Percentiles rank a stretch among this genome's conserved stretches.
Evolutionary conservation across 1,140 invertebrate species (phyloP).

Genomic region (Oncopeltus fasciatus): DNA sequence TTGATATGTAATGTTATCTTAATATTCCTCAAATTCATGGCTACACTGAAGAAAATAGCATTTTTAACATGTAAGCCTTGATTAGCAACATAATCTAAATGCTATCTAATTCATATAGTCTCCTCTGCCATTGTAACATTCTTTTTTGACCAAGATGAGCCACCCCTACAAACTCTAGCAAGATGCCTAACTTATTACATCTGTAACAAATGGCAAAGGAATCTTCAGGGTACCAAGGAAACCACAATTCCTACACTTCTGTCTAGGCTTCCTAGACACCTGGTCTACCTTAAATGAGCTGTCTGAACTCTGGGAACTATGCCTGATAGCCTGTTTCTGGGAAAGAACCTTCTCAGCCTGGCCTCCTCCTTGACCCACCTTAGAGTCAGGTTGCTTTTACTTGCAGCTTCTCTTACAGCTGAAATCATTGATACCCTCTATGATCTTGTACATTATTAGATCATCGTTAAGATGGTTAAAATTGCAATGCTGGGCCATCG

Average conservation of each 20-base stretch:
- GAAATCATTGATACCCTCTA: not conserved
- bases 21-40: not conserved
- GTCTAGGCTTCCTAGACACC: not conserved
- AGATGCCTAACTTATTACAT: not conserved
- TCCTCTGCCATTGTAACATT: not conserved
- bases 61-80: not conserved
- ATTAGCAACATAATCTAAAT: not conserved
- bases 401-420: not conserved
- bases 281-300: not conserved
- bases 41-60: not conserved
- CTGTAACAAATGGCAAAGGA: not conserved
- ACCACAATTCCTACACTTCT: not conserved
- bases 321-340: not conserved
- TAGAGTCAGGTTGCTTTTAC: not conserved
- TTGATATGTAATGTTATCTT: not conserved
- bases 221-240: not conserved
- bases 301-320: not conserved
- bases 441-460: not conserved
- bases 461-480: not conserved
- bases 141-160: not conserved
- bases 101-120: not conserved
- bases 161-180: not conserved
- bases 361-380: conserved; percentile 32
- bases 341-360: not conserved
- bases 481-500: not conserved